phyloP scores from a whole-genome alignment of 1,140 invertebrate species.

The Drosophila lacertosa region DNA sequence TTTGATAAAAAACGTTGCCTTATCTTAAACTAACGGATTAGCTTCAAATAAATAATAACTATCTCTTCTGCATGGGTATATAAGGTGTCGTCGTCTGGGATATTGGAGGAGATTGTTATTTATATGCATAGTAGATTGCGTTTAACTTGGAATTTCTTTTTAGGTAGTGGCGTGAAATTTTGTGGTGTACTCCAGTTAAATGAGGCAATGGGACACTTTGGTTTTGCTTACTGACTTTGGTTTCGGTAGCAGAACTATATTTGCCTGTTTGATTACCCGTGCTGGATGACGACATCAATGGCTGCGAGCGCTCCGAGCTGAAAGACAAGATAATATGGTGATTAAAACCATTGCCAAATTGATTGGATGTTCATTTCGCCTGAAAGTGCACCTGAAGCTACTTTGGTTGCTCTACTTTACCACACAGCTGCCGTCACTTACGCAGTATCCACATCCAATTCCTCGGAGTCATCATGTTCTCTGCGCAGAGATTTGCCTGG shows the following conservation, averaged over 20 bases:
- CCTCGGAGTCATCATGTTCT: slow-evolving; percentile 67
- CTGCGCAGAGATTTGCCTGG: slow-evolving; percentile 63
- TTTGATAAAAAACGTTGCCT: no score
- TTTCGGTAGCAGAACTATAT: slow-evolving; percentile 86
- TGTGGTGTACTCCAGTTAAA: slow-evolving; percentile 74
- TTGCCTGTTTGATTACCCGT: slow-evolving; percentile 84
- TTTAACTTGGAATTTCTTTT: slow-evolving; percentile 34
- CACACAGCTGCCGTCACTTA: slow-evolving; percentile 69
- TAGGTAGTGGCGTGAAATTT: slow-evolving; percentile 66
- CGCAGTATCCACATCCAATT: slow-evolving; percentile 81
- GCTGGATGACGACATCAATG: slow-evolving; percentile 67
- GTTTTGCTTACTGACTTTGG: slow-evolving; percentile 98
- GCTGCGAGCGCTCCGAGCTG: slow-evolving; percentile 78
- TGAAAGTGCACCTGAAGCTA: background rate
- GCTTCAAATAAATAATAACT: no score
- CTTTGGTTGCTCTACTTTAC: slow-evolving; percentile 69
- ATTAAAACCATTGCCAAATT: background rate
- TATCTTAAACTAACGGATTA: no score
- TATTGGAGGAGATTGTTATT: slow-evolving; percentile 13
- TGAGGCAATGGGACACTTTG: slow-evolving; percentile 83
- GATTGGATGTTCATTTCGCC: background rate
- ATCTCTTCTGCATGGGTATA: background rate
- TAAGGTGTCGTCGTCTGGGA: background rate
- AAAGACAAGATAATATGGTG: slow-evolving; percentile 20
- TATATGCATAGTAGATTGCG: slow-evolving; percentile 12